These are phyloP conservation scores for Lypha dubia DNA, from an alignment of 2,888 invertebrate genomes.

Conservation along the genomic window DNA sequence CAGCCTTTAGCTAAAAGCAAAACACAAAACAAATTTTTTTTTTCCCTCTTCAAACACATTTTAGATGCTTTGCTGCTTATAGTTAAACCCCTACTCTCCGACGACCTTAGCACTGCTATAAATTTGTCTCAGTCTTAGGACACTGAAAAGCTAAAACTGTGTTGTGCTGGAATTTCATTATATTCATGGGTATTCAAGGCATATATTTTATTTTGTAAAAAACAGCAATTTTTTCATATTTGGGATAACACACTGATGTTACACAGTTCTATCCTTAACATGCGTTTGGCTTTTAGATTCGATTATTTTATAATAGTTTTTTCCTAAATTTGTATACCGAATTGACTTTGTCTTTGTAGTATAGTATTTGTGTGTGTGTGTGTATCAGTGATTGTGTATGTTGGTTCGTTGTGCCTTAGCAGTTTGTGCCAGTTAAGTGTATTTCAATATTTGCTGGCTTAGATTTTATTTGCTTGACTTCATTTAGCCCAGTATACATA, in stretches of 20 bases:
- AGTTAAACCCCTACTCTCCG: background rate
- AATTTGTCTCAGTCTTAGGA: constrained; percentile 11
- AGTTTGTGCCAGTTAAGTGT: constrained; percentile 58
- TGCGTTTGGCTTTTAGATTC: constrained; percentile 39
- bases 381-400: background rate
- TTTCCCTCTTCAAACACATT: constrained; percentile 10
- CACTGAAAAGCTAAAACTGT: constrained; percentile 60
- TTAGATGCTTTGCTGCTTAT: background rate
- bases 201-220: constrained; percentile 27
- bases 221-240: background rate
- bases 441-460: constrained; percentile 68
- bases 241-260: background rate
- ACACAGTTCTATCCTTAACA: constrained; percentile 24
- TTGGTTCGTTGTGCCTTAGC: constrained; percentile 1
- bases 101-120: background rate
- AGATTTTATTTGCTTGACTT: constrained; percentile 71
- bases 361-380: too few relatives aligned
- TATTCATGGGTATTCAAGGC: constrained; percentile 52
- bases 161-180: constrained; percentile 55
- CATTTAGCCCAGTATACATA: constrained; percentile 55
- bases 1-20: constrained; percentile 56
- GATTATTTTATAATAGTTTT: constrained; percentile 33
- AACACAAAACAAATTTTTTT: constrained; percentile 27
- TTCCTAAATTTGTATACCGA: constrained; percentile 13
- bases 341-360: background rate